Evolutionary conservation across 37 sponge, comb jelly and placozoan species (phyloP).

Genomic region (Eunapius fragilis): DNA sequence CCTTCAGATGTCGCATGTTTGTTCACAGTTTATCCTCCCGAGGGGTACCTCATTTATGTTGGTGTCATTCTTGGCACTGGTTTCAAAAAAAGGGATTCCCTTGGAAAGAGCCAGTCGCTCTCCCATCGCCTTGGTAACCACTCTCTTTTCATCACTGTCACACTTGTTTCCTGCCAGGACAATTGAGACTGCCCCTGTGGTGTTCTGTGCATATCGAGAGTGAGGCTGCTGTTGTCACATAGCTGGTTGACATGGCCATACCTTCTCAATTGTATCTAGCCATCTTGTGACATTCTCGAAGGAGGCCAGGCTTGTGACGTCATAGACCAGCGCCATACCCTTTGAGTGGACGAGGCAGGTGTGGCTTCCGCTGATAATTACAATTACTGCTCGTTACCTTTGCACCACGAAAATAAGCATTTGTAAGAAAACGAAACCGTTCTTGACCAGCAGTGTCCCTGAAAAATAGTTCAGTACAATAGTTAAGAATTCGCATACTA

Average conservation of each 20-base stretch:
- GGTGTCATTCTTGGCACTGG: constrained; percentile 70
- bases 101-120: constrained; percentile 56
- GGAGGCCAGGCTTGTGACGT: constrained; percentile 68
- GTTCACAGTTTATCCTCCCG: neutral
- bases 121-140: constrained; percentile 54
- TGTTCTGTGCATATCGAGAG: constrained; percentile 50
- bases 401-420: constrained; percentile 93
- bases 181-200: constrained; percentile 66
- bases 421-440: constrained; percentile 93
- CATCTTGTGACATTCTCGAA: constrained; percentile 85
- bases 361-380: neutral
- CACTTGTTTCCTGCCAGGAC: constrained; percentile 79
- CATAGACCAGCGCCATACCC: constrained; percentile 88
- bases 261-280: constrained; percentile 77
- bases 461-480: neutral
- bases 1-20: too few species aligned
- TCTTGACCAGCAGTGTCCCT: constrained; percentile 98
- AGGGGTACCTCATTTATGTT: constrained; percentile 65
- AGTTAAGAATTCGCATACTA: neutral
- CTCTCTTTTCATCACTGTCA: constrained; percentile 68
- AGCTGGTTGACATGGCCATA: constrained; percentile 4
- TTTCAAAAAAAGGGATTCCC: constrained; percentile 65
- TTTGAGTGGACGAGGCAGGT: neutral
- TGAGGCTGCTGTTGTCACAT: neutral
- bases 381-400: constrained; percentile 60